Evolutionary conservation across 2,888 invertebrate genomes (phyloP).

Genomic region (Oscheius sp.): DNA sequence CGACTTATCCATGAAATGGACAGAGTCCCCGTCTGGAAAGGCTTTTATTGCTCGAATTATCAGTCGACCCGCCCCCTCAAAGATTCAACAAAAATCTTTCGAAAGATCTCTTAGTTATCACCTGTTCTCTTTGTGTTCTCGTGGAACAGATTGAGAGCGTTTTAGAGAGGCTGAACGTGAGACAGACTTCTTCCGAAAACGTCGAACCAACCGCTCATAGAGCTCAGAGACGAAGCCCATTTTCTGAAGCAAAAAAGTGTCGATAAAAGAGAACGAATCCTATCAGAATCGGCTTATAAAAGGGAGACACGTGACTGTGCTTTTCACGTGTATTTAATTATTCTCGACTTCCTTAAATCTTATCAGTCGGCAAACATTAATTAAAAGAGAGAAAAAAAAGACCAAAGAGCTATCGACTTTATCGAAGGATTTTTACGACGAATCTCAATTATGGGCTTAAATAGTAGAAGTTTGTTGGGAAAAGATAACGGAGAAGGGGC

Average conservation of each 20-base stretch:
- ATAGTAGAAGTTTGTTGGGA: too few species aligned
- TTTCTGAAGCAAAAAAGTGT: background rate
- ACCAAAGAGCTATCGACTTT: too few species aligned
- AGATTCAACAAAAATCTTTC: background rate
- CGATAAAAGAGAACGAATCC: background rate
- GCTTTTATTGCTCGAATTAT: background rate
- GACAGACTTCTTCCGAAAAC: background rate
- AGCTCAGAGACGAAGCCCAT: conserved; percentile 14
- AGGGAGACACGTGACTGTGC: too few species aligned
- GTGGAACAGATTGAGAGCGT: conserved; percentile 16
- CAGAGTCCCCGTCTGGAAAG: background rate
- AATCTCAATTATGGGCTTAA: too few species aligned
- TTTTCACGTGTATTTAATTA: too few species aligned
- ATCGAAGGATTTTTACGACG: too few species aligned
- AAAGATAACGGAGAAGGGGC: too few species aligned
- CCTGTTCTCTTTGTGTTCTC: conserved; percentile 24
- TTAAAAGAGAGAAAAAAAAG: too few species aligned
- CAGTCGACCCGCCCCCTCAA: background rate
- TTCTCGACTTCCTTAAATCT: too few species aligned
- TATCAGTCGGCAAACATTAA: too few species aligned
- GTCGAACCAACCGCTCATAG: conserved; percentile 4
- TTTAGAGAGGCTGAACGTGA: conserved; percentile 1
- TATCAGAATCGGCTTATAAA: too few species aligned
- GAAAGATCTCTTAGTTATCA: conserved; percentile 12
- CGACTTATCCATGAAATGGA: background rate